Evolutionary conservation across 1,140 invertebrate genomes (phyloP), one percentile per base, ranked within the genome.

Genomic region (Paraescarpia echinospica): DNA sequence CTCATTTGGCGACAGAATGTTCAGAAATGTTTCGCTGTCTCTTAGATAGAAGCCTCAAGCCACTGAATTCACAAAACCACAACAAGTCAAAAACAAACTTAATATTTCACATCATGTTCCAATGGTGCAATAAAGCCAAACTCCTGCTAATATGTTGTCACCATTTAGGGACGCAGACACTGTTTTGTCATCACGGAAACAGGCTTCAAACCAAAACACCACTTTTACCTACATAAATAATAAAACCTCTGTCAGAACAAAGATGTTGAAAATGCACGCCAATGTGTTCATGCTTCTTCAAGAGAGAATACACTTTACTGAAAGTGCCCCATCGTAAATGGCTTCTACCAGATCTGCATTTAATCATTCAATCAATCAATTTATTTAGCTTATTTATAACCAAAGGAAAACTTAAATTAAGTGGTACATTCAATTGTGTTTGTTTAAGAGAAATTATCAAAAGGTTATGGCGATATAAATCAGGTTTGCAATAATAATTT

Each of bases 251-350:
- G 59, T 77, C 59, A 27, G 8, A 77, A 77, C 18, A n/a, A n/a
- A n/a, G n/a, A n/a, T n/a, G n/a, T 77, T 77, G 59, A 77, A 77
- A 77, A 77, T 77, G 59, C 59, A 77, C 59, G 59, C 59, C 59
- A 77, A 77, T 77, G 59, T 77, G 59, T 77, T 77, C 59, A 77
- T 77, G 27, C 59, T 77, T 77, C 59, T 77, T 22, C 59, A 77
- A 31, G 59, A 27, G 2, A 77, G 59, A 77, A 77, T 77, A 12
- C 8, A 77, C 59, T 31, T 77, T 77, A 77, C 59, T 77, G 59
- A 31, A 77, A 18, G 59, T 31, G 48, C 18, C 59, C 22, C 59
- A 77, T 77, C 59, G 2, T 77, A 77, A 77, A 77, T 77, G 59
- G 59, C 59, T 77, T 77, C 59, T 77, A 77, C 59, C 14, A 77